Conservation (phyloP, 2,888 invertebrate genomes). For the Drosophila ustulata region DNA sequence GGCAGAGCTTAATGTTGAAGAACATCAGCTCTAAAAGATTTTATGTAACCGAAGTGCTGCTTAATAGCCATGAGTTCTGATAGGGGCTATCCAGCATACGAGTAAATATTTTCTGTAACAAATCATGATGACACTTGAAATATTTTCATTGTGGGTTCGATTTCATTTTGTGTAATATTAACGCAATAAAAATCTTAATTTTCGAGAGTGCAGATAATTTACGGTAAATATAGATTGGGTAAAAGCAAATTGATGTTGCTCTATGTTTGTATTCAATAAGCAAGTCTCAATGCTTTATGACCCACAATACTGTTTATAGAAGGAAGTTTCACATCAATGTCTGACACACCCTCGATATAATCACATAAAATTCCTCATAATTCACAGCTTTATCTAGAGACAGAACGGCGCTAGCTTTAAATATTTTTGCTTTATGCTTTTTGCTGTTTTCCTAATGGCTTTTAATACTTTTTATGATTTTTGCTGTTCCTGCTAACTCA, state of each 20-base stretch:
- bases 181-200: too few relatives aligned
- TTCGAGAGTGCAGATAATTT: too few relatives aligned
- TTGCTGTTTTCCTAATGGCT: conserved; percentile 10
- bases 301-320: conserved; percentile 12
- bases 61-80: conserved; percentile 1
- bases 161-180: neutral
- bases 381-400: conserved; percentile 31
- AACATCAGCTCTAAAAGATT: conserved; percentile 16
- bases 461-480: conserved; percentile 13
- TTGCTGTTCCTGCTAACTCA: conserved; percentile 14
- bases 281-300: neutral
- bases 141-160: neutral
- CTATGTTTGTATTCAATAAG: neutral
- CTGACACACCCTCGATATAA: conserved; percentile 19
- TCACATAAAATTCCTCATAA: conserved; percentile 33
- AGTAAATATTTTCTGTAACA: conserved; percentile 7
- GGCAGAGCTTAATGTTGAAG: conserved; percentile 33
- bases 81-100: neutral
- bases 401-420: conserved; percentile 32
- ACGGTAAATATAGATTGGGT: too few relatives aligned
- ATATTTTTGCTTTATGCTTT: conserved; percentile 12
- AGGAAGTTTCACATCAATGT: neutral
- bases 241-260: neutral
- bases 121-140: neutral
- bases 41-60: conserved; percentile 7